Evolutionary conservation across 2,888 invertebrate species (phyloP).

Genomic region (Lasioglossum marginatum): DNA sequence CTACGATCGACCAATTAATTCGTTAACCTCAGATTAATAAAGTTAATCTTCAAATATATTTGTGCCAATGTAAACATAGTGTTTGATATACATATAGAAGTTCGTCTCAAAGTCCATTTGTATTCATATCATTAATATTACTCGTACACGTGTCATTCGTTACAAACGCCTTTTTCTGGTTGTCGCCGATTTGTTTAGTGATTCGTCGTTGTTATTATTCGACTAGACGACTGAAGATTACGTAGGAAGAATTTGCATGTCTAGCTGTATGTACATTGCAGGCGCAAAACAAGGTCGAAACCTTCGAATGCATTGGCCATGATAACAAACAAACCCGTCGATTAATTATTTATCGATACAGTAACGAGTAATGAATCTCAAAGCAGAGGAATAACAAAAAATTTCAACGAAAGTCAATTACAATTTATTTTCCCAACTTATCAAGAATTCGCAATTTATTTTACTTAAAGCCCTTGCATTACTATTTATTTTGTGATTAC

Average conservation of each 20-base stretch:
- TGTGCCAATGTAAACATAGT: background rate
- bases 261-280: background rate
- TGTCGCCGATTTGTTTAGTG: background rate
- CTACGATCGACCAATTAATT: background rate
- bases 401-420: background rate
- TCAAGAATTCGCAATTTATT: too few relatives aligned
- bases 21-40: background rate
- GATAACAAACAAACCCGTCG: background rate
- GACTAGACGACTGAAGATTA: conserved; percentile 11
- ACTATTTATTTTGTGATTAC: too few relatives aligned
- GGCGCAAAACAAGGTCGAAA: conserved; percentile 12
- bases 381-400: background rate
- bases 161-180: background rate
- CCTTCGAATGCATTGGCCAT: background rate
- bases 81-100: background rate
- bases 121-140: background rate
- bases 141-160: background rate
- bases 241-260: conserved; percentile 32
- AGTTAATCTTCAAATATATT: background rate
- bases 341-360: conserved; percentile 1
- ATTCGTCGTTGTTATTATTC: background rate
- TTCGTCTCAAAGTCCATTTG: background rate
- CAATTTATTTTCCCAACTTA: background rate
- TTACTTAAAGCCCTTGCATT: too few relatives aligned
- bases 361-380: background rate